Evolutionary conservation across 1,140 invertebrate species (phyloP), one percentile per base, ranked within the genome.

Genomic region (Cyrtorhinus lividipennis): DNA sequence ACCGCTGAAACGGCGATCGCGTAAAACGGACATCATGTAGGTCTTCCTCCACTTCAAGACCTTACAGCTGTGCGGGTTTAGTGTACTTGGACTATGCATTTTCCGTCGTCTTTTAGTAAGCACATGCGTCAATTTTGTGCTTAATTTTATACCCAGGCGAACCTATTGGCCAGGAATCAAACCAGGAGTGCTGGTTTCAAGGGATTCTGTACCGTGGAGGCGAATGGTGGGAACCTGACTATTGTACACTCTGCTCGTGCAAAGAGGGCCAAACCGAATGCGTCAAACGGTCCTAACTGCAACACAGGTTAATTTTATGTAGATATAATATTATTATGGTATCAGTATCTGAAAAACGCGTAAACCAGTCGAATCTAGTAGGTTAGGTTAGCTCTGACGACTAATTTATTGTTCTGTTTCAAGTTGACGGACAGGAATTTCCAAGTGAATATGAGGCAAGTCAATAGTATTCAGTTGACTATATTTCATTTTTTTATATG

Each of bases 221-320:
- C 12, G 78, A 83, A 62, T 74, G 74, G 45, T 85, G 82, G 82
- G 77, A 76, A 66, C 74, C 80, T 2, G 80, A 82, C 70, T 75
- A 76, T 62, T 87, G 85, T 71, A 82, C 81, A 0, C 73, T 78
- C 23, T 86, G 85, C 69, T 74, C 74, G 56, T 87, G 85, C 68
- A 71, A 69, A 45, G 65, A 68, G 13, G 80, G 82, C 3, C 73
- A 76, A 23, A 77, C 83, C 26, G 78, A 78, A 61, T 86, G 84
- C 66, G 67, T 69, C 44, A 72, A 72, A 24, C n/a, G 72, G 68
- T 58, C 65, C 69, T 5, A 69, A 62, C 18, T 77, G 73, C 66
- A 58, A 66, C 62, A 68, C 58, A 61, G 48, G 62, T 68, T 59
- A 68, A 72, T 56, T 68, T 71, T 2, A 24, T 65, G 27, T 63